A percentile compares a stretch with the other conserved stretches of the same genome.
These are phyloP conservation scores for Reticulitermes speratus DNA, from an alignment of 1,140 invertebrate species.

Conservation along the genomic window DNA sequence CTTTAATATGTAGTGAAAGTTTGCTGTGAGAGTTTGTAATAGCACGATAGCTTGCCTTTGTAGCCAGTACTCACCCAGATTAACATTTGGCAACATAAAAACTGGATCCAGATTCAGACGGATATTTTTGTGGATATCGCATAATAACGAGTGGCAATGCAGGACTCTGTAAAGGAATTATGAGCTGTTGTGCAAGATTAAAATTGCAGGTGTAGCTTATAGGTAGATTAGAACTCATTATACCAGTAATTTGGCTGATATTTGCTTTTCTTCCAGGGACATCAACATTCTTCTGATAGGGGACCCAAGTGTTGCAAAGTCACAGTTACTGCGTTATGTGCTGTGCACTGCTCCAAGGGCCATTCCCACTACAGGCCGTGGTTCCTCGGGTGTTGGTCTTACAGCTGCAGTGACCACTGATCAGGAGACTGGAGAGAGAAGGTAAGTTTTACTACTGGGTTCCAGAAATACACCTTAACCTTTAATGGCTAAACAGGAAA, in stretches of 20 bases:
- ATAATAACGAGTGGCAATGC: too few species aligned
- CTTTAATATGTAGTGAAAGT: neutral
- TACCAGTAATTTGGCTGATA: too few species aligned
- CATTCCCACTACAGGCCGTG: conserved; percentile 95
- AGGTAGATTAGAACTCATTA: too few species aligned
- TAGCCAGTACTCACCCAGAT: too few species aligned
- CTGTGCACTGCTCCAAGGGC: conserved; percentile 91
- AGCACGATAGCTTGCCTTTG: too few species aligned
- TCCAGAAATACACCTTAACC: neutral
- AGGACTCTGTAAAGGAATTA: too few species aligned
- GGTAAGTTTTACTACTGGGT: conserved; percentile 42
- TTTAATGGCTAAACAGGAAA: neutral
- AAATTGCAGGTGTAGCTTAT: too few species aligned
- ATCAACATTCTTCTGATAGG: conserved; percentile 97
- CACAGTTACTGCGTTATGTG: conserved; percentile 94
- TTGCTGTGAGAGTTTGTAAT: too few species aligned
- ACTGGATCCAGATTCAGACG: too few species aligned
- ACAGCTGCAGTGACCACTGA: conserved; percentile 98
- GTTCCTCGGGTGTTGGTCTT: conserved; percentile 94
- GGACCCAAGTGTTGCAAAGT: conserved; percentile 99
- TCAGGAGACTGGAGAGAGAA: conserved; percentile 85
- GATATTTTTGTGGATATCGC: too few species aligned
- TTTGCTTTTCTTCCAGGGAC: conserved; percentile 59
- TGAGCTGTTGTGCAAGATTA: too few species aligned
- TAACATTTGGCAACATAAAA: too few species aligned